These are phyloP conservation scores for Streptopelia turtur DNA, from an alignment of 2,797 vertebrate species.

Conservation along the genomic window DNA sequence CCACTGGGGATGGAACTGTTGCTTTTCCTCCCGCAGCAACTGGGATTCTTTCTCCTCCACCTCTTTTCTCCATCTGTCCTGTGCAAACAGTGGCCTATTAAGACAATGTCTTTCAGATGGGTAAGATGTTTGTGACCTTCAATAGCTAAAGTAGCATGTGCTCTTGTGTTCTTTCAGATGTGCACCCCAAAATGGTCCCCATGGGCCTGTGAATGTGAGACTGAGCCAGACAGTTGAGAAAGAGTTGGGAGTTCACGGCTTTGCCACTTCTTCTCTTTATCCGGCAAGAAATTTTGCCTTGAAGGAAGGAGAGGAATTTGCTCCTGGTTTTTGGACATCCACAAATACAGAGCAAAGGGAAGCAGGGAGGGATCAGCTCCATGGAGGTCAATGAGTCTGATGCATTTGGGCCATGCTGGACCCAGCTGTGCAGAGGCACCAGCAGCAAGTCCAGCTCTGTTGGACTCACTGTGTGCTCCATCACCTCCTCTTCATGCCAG, in stretches of 20 bases:
- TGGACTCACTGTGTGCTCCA: accelerated
- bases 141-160: background rate
- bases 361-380: background rate
- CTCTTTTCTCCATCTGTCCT: background rate
- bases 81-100: background rate
- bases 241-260: background rate
- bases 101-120: background rate
- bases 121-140: background rate
- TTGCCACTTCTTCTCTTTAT: background rate
- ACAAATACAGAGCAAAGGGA: background rate
- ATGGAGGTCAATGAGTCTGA: accelerated
- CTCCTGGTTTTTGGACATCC: background rate
- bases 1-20: background rate
- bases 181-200: background rate
- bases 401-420: background rate
- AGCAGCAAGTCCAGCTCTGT: accelerated
- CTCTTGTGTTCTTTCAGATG: background rate
- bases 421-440: background rate
- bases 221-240: background rate
- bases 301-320: background rate
- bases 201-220: background rate
- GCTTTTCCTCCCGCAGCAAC: background rate
- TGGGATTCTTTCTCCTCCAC: background rate
- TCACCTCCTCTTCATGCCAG: accelerated
- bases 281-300: background rate